These are phyloP conservation scores for Polypedilum vanderplanki DNA, from an alignment of 1,140 invertebrate genomes.

Conservation along the genomic window DNA sequence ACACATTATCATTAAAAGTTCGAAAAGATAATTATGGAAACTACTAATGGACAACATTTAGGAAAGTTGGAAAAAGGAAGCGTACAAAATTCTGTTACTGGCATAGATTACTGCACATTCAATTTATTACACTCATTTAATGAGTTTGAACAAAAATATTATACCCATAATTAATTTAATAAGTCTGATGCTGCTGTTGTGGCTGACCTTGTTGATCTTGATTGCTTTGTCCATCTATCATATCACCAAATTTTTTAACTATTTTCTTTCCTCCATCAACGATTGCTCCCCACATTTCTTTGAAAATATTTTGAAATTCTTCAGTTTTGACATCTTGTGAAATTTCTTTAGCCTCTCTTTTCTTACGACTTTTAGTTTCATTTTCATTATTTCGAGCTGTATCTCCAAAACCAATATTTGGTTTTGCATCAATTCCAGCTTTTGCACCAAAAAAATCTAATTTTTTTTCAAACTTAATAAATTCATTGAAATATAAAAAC, in stretches of 20 bases:
- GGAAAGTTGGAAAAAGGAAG: neutral
- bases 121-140: neutral
- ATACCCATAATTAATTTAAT: neutral
- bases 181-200: neutral
- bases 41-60: neutral
- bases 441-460: neutral
- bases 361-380: neutral
- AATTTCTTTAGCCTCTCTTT: neutral
- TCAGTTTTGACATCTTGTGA: neutral
- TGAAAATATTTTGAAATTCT: neutral
- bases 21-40: neutral
- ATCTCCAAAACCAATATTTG: neutral
- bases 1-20: constrained; percentile 18
- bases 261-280: neutral
- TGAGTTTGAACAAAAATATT: too few relatives aligned
- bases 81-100: neutral
- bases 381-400: neutral
- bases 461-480: neutral
- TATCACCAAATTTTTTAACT: neutral
- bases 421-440: neutral
- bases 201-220: neutral
- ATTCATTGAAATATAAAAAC: neutral
- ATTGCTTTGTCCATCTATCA: neutral
- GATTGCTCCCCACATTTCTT: neutral
- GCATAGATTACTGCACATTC: neutral